phyloP scores from a whole-genome alignment of 2,113 vertebrate genomes.

The Daphoenositta chrysoptera region DNA sequence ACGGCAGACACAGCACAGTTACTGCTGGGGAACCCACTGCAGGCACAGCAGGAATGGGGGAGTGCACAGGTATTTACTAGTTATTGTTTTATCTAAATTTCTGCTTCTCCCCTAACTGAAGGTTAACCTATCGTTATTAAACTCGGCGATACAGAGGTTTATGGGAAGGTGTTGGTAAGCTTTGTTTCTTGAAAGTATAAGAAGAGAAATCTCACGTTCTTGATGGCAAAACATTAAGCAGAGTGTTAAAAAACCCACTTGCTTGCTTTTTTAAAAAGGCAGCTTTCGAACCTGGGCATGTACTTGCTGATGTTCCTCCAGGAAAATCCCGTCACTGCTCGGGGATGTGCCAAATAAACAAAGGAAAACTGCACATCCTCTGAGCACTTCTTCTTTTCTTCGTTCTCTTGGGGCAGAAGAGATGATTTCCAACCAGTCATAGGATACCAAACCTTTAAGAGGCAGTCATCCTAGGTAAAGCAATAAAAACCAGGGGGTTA shows the following conservation, averaged over 20 bases:
- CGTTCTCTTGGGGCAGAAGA: constrained; percentile 86
- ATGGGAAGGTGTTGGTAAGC: background rate
- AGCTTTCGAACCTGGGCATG: constrained; percentile 84
- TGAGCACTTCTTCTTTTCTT: constrained; percentile 77
- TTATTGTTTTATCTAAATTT: background rate
- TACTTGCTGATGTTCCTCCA: constrained; percentile 99
- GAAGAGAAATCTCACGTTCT: background rate
- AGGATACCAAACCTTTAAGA: constrained; percentile 97
- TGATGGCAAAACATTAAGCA: background rate
- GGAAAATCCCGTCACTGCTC: constrained; percentile 92
- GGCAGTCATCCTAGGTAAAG: constrained; percentile 88
- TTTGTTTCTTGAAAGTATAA: background rate
- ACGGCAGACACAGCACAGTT: constrained; percentile 11
- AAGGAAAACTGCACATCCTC: constrained; percentile 85
- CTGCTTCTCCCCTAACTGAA: background rate
- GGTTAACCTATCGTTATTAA: background rate
- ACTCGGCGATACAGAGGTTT: background rate
- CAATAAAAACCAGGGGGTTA: background rate
- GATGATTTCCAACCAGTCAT: constrained; percentile 95
- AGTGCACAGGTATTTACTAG: background rate
- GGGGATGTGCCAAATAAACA: constrained; percentile 94
- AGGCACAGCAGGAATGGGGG: background rate
- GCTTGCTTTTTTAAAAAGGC: background rate
- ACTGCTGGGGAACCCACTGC: background rate
- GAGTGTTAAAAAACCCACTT: background rate